phyloP scores from a whole-genome alignment of 2,888 invertebrate genomes.

The Thera britannica region DNA sequence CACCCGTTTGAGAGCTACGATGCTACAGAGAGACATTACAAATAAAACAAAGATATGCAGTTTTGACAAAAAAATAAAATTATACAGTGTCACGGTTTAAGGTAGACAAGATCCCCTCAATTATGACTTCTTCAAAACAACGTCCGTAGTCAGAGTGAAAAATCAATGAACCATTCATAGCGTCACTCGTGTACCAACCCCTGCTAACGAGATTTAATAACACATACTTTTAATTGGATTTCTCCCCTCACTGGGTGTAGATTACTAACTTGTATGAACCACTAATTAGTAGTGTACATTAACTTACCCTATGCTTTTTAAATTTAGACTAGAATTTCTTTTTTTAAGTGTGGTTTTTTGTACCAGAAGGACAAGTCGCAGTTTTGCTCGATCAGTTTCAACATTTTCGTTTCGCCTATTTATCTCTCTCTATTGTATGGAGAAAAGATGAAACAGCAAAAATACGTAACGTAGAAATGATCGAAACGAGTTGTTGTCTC shows the following conservation, averaged over 20 bases:
- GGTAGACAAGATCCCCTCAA: not conserved
- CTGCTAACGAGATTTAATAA: constrained; percentile 42
- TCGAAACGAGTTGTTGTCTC: too few species aligned
- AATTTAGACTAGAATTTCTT: not conserved
- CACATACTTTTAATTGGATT: constrained; percentile 41
- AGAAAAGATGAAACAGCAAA: too few species aligned
- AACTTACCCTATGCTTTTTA: constrained; percentile 21
- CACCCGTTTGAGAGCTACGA: too few species aligned
- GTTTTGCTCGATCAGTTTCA: too few species aligned
- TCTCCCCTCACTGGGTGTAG: constrained; percentile 38
- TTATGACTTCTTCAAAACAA: not conserved
- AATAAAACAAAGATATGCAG: too few species aligned
- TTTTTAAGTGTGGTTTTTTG: not conserved
- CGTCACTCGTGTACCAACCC: constrained; percentile 33
- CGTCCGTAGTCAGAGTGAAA: not conserved
- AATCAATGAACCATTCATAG: constrained; percentile 21
- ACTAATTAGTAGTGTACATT: constrained; percentile 29
- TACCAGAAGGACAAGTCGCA: not conserved
- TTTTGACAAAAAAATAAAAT: too few species aligned
- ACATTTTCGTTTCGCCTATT: too few species aligned
- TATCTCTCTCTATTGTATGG: too few species aligned
- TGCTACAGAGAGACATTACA: too few species aligned
- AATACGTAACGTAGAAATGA: too few species aligned
- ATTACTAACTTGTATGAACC: constrained; percentile 35
- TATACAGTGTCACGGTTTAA: too few species aligned